Base-by-base conservation (phyloP, 2,888 invertebrate genomes). In the Limenitis camilla region DNA sequence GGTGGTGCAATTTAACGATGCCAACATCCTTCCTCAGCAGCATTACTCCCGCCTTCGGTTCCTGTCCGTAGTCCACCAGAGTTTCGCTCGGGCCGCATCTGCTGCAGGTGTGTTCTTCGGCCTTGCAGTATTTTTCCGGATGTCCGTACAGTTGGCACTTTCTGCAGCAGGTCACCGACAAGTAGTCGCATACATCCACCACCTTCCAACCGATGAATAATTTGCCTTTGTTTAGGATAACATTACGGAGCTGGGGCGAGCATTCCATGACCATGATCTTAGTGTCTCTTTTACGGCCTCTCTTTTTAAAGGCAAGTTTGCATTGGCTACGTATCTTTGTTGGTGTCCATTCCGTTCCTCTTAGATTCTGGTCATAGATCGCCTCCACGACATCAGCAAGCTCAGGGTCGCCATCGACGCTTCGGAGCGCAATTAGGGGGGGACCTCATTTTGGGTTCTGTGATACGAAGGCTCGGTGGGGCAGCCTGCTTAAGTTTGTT, bases 141-240 rank as follows among this genome's bases (percentile, higher is more conserved):
- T 62, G 61, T 0, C 62, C 61, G 33, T 58, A 63, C 6, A 33
- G 47, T 41, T 62, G 63, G 46, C 61, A 62, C 19, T 50, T 53
- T 4, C 38, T 33, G 53, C 63, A 63, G 48, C 61, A 63, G 0
- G 61, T 61, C 0, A 54, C 59, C 0, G 38, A 5, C 1, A 60
- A 8, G 6, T 11, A 52, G 35, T 63, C 59, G 0, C 19, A 19
- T 19, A 3, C 19, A 1, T 19, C 19, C 19, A 19, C 19, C 19
- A 19, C 19, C 3, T 19, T 10, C n/a, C n/a, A 11, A 2, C 10
- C 39, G 19, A 19, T 19, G 19, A 19, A 19, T 3, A 19, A 3
- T 3, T 19, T 19, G 2, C 19, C 19, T 19, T 39, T 39, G 8
- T 6, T 10, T 10, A 39, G 6, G 2, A 39, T 2, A 2, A 11